Evolutionary conservation across 2,888 invertebrate genomes (phyloP), one percentile per base, ranked within the genome.

Genomic region (Oligia latruncula): DNA sequence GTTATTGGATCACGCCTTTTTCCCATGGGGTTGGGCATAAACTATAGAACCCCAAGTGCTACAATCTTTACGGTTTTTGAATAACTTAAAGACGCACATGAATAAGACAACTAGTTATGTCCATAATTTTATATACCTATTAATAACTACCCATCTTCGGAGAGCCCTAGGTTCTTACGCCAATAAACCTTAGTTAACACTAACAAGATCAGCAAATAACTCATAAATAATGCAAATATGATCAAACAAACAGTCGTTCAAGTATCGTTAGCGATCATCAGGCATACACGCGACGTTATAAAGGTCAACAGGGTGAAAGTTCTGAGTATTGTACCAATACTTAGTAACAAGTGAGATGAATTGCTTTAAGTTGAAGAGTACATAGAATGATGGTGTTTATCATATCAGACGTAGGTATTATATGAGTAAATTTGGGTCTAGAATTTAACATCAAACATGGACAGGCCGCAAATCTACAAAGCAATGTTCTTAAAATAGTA

Each of bases 241-340:
- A 87, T 75, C 78, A 79, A 86, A 82, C 74, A 80, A 80, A 82
- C 64, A 77, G 77, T 80, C 75, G 72, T 83, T 87, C 64, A 80
- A 87, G 43, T 74, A 79, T 83, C 78, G 71, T 79, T 86, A 77
- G 76, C n/a, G 66, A 84, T 84, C 80, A 74, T 82, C 84, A 77
- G 74, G 72, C 75, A 73, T 60, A 49, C 75, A 84, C 91, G 91
- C 92, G 92, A 92, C 92, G 85, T 83, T 79, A 88, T 86, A 91
- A 93, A 92, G 93, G 93, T 92, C 92, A 92, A 85, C 86, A 88
- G 90, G 93, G 94, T 92, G 95, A 95, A 95, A 95, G 95, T 95
- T 93, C 93, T 93, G 92, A 91, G 94, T 90, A 92, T 89, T 92
- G 92, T 89, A 86, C 82, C 80, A 82, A 81, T 81, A 77, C 83